Conservation (phyloP, 1,140 invertebrate genomes). For the Ceratosolen fusciceps region DNA sequence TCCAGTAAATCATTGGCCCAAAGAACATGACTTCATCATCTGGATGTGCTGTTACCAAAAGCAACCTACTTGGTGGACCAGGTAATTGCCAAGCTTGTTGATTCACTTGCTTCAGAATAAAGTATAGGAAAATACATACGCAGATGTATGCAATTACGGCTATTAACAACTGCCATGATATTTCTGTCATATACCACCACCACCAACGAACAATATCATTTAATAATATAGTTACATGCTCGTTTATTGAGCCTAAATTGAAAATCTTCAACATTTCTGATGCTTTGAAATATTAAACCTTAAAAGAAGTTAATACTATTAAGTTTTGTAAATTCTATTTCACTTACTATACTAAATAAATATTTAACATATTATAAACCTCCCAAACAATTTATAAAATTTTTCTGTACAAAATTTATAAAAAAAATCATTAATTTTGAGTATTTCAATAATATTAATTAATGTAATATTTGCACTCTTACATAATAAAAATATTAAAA, state of each 20-base stretch:
- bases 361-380: no score
- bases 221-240: constrained; percentile 21
- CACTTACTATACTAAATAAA: no score
- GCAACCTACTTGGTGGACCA: constrained; percentile 73
- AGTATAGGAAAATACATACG: constrained; percentile 64
- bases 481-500: no score
- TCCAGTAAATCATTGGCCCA: constrained; percentile 87
- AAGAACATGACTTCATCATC: constrained; percentile 99
- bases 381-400: no score
- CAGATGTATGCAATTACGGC: constrained; percentile 62
- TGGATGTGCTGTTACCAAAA: constrained; percentile 93
- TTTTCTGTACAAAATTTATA: no score
- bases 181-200: constrained; percentile 66
- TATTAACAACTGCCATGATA: constrained; percentile 66
- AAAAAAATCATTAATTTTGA: no score
- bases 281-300: neutral
- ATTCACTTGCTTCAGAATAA: constrained; percentile 62
- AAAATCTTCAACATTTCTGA: constrained; percentile 15
- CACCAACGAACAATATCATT: constrained; percentile 60
- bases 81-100: constrained; percentile 68
- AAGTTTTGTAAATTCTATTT: neutral
- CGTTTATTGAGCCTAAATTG: constrained; percentile 7
- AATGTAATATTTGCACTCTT: no score
- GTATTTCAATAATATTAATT: no score
- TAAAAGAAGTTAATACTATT: neutral